Conservation (phyloP, 2,888 invertebrate genomes). For the Willowsia nigromaculata region DNA sequence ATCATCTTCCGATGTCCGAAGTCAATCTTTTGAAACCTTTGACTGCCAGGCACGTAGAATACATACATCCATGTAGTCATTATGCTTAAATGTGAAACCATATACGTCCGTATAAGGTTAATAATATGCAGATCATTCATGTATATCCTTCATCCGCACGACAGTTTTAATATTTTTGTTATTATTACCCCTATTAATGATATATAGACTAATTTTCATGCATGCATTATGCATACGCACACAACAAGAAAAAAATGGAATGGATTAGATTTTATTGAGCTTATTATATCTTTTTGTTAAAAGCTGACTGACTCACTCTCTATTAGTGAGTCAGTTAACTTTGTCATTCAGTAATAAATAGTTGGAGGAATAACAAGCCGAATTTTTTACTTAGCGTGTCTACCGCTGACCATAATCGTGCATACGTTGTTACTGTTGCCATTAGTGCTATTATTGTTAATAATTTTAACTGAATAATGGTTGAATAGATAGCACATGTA, state of each 20-base stretch:
- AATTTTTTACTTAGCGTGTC: constrained; percentile 25
- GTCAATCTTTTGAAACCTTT: constrained; percentile 57
- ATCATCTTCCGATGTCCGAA: constrained; percentile 57
- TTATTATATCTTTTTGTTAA: constrained; percentile 37
- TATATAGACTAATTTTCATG: constrained; percentile 33
- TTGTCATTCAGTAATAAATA: constrained; percentile 32
- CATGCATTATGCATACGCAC: constrained; percentile 56
- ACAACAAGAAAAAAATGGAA: constrained; percentile 40
- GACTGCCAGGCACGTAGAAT: constrained; percentile 27
- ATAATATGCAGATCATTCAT: background rate
- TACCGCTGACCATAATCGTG: background rate
- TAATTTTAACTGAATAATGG: background rate
- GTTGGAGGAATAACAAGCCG: background rate
- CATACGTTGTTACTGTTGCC: background rate
- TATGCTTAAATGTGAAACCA: no score
- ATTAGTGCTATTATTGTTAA: no score
- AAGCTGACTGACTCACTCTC: constrained; percentile 1
- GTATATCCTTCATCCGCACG: constrained; percentile 13
- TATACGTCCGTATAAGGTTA: no score
- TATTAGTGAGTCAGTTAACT: background rate
- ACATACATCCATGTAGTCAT: constrained; percentile 1
- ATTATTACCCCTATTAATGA: background rate
- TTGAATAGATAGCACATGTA: constrained; percentile 11
- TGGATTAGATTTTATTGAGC: constrained; percentile 45
- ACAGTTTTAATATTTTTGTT: constrained; percentile 22